phyloP scores from a whole-genome alignment of 2,797 vertebrate species.

The Merluccius polli region DNA sequence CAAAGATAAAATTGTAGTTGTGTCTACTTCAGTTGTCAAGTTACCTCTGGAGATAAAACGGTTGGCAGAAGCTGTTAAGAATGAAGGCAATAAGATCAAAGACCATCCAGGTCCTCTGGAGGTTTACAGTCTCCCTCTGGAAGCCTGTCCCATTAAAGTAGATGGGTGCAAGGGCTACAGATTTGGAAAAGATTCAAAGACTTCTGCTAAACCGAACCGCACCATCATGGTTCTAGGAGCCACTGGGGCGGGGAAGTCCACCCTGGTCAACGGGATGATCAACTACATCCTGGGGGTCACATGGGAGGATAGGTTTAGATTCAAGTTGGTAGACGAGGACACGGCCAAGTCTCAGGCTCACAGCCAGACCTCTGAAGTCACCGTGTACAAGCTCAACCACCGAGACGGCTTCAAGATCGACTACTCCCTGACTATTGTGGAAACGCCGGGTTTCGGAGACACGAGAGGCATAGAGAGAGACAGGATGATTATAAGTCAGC shows the following conservation, averaged over 20 bases:
- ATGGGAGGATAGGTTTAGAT: conserved; percentile 36
- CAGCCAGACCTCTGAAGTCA: conserved; percentile 42
- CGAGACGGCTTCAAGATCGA: conserved; percentile 28
- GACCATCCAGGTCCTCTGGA: background rate
- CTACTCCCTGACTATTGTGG: conserved; percentile 49
- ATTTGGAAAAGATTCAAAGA: conserved; percentile 9
- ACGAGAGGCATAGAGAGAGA: conserved; percentile 41
- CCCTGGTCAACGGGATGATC: conserved; percentile 44
- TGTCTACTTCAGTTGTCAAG: too few species aligned
- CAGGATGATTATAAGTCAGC: conserved; percentile 36
- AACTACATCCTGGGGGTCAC: conserved; percentile 54
- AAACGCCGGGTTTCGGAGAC: conserved; percentile 57
- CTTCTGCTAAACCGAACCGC: background rate
- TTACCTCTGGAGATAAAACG: too few species aligned
- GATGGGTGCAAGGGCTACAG: background rate
- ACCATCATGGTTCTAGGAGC: conserved; percentile 51
- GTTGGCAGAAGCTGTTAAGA: background rate
- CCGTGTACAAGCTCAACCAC: conserved; percentile 49
- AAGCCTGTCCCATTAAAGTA: background rate
- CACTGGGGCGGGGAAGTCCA: conserved; percentile 23
- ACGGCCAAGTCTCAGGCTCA: conserved; percentile 36
- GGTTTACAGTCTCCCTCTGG: background rate
- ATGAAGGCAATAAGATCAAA: background rate
- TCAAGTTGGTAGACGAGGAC: conserved; percentile 42
- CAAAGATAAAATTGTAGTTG: conserved; percentile 24